Base-by-base conservation (phyloP, 1,140 invertebrate genomes). In the Leptinotarsa texana region DNA sequence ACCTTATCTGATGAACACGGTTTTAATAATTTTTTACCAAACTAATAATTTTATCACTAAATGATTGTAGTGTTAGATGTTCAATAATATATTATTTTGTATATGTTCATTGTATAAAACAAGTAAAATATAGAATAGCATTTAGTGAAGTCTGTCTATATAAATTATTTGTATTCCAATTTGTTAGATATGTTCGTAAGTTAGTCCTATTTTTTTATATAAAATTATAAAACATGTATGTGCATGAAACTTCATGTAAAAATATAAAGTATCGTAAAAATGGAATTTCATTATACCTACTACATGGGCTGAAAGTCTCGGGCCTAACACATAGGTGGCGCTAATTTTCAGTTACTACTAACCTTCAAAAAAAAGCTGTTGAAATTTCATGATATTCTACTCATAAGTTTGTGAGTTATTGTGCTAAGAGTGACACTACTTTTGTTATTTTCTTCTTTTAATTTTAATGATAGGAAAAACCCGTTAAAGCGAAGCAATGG, bases 31-130 rank as follows among this genome's bases (percentile, higher is more conserved):
- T 65, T 27, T 27, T 65, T 65, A 65, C 21, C 24, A 65, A 65
- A 65, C 63, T 65, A 22, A 27, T 73, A 70, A 73, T 76, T 74
- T 74, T 74, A 57, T 69, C 65, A 47, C 69, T 74, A 65, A 69
- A 33, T 76, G 21, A 66, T 73, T 76, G 66, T 62, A 57, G 49
- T 76, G 49, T 73, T 57, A 65, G 72, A 69, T 71, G 73, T 33
- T 17, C 62, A 63, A 49, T 76, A 61, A 57, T 67, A 73, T 72
- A 74, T 78, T 77, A 76, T 78, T 69, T 80, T 80, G 79, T 80
- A 80, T 80, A 80, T 80, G 79, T 80, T 78, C 71, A 80, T 78
- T 80, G 79, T 80, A 80, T 78, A 80, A 42, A 80, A 80, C 63
- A 74, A 73, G 61, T 76, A 73, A 73, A 73, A 69, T 76, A 76